Evolutionary conservation across 2,113 vertebrate species (phyloP), one percentile per base, ranked within the genome.

Genomic region (Patagioenas fasciata): DNA sequence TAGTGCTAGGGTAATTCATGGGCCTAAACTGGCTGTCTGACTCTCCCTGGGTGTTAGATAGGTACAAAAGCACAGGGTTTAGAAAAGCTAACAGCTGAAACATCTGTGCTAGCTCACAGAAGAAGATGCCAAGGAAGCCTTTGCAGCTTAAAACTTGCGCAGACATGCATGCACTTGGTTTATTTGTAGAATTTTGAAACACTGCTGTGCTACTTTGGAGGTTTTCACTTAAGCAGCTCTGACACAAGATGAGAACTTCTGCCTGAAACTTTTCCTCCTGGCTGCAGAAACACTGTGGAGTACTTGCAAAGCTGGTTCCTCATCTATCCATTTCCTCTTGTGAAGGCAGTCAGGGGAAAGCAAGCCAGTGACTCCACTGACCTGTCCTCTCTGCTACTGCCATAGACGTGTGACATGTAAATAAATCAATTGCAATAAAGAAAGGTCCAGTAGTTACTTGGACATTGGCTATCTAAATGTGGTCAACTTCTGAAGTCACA

Each of bases 251-350:
- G 74, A 64, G 44, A 69, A 69, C 4, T 67, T 94, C n/a, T 54
- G 15, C 20, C 29, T 2, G 1, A 23, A 79, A 58, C 21, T 51
- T 83, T 72, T 80, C 48, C 14, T 80, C 11, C 25, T 60, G 38
- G 11, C 60, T 83, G 57, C 28, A 80, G 25, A 80, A 67, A 56
- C 80, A 40, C 53, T 3, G 0, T 26, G 10, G n/a, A 60, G 34
- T n/a, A n/a, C 24, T 85, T 0, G 0, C 23, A 64, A 47, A 54
- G 29, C 0, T 60, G 25, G 29, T 51, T 82, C 62, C 61, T 48
- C 61, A 25, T 38, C 51, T 65, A 15, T 44, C 28, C 21, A 14
- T 80, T 93, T 86, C 21, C 31, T 67, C 3, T 67, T 87, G 31
- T 26, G 58, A 64, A 87, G 64, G 48, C 58, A 67, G 13, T 16